Conservation (phyloP, 2,888 invertebrate genomes). For the Drosophila cognata region DNA sequence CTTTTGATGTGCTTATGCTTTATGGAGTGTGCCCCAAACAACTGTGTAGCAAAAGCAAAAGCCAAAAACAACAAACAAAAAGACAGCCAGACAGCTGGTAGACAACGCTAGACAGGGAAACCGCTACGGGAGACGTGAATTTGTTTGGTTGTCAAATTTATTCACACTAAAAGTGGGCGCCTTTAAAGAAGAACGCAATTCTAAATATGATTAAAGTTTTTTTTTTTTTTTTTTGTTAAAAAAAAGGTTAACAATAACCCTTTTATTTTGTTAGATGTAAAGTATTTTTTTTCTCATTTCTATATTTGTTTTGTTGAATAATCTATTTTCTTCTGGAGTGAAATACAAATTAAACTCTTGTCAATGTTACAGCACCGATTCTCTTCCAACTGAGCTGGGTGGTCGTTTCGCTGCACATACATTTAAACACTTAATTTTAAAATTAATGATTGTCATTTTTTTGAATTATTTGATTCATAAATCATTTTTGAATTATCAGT, state of each 20-base stretch:
- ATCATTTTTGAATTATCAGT: background rate
- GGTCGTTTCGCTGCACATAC: background rate
- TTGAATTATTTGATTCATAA: background rate
- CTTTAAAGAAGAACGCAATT: background rate
- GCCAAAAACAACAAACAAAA: constrained; percentile 20
- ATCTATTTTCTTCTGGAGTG: background rate
- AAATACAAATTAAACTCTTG: background rate
- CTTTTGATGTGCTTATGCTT: constrained; percentile 55
- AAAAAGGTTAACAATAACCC: background rate
- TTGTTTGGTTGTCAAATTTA: constrained; percentile 2
- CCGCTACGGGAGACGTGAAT: constrained; percentile 7
- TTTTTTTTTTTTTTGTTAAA: background rate
- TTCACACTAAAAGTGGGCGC: constrained; percentile 19
- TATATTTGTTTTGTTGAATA: background rate
- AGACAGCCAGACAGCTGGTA: constrained; percentile 39
- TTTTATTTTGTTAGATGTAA: background rate
- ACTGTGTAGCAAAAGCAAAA: constrained; percentile 14
- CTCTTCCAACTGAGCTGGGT: background rate
- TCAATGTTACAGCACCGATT: background rate
- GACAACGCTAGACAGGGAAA: constrained; percentile 32
- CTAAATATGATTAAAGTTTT: background rate
- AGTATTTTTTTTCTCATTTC: background rate
- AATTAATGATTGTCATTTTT: background rate
- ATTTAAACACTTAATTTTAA: background rate
- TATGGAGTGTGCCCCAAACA: constrained; percentile 66